These are phyloP conservation scores for Laticauda laticaudata DNA, from an alignment of 2,113 vertebrate species.

Conservation along the genomic window DNA sequence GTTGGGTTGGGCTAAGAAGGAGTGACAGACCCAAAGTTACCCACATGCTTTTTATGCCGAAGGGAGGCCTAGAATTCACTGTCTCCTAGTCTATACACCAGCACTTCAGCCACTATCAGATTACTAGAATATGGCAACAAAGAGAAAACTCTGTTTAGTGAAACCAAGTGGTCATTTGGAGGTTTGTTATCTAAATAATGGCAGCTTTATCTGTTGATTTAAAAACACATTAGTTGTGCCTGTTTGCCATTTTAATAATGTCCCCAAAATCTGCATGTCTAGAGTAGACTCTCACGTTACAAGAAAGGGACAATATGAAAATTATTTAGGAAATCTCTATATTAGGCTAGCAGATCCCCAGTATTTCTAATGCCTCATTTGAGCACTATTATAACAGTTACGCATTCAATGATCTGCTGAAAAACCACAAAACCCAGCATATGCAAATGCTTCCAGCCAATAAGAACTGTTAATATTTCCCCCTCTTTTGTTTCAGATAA, in stretches of 20 bases:
- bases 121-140: not conserved
- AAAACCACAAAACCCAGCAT: slow-evolving; percentile 17
- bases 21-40: not conserved
- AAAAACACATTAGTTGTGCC: not conserved
- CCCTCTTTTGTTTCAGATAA: not conserved
- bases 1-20: not conserved
- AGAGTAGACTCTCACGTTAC: not conserved
- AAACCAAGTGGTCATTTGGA: not conserved
- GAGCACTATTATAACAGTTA: not conserved
- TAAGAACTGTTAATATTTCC: not conserved
- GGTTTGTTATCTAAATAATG: not conserved
- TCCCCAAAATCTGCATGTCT: not conserved
- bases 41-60: not conserved
- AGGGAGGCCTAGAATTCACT: not conserved
- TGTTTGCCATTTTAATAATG: not conserved
- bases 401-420: not conserved
- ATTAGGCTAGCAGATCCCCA: not conserved
- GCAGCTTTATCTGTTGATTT: not conserved
- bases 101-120: not conserved
- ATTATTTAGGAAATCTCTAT: not conserved
- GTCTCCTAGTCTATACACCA: not conserved
- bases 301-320: not conserved
- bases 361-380: not conserved
- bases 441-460: slow-evolving; percentile 16
- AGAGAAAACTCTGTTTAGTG: not conserved